Percentiles rank a stretch among this genome's conserved stretches.
phyloP scores from a whole-genome alignment of 2,888 invertebrate genomes.

The Globia sparganii region DNA sequence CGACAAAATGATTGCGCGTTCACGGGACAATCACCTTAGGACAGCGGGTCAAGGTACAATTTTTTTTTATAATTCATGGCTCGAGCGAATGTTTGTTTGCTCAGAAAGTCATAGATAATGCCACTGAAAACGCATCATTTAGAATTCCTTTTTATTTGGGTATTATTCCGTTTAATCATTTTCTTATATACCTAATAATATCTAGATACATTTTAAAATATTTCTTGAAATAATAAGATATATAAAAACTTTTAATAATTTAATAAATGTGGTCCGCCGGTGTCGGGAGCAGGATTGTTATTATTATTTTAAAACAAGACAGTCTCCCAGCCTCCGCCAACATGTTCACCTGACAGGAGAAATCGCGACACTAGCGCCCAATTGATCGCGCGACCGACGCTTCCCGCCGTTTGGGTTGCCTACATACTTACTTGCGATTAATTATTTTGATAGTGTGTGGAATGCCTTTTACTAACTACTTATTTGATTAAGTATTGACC shows the following conservation, averaged over 20 bases:
- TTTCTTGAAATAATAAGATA: too few species aligned
- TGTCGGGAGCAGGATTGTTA: background rate
- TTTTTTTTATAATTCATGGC: background rate
- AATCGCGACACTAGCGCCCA: constrained; percentile 66
- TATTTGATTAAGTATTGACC: too few species aligned
- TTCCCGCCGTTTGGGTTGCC: constrained; percentile 52
- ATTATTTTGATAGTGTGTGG: constrained; percentile 28
- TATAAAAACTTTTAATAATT: too few species aligned
- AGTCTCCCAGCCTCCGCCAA: constrained; percentile 39
- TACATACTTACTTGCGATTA: constrained; percentile 43
- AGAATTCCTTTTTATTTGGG: too few species aligned
- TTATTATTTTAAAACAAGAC: constrained; percentile 2
- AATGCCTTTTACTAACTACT: background rate
- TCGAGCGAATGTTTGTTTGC: background rate
- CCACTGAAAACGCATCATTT: background rate
- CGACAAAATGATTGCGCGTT: background rate
- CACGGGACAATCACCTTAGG: accelerated
- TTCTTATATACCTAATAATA: too few species aligned
- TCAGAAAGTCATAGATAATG: background rate
- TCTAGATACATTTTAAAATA: too few species aligned
- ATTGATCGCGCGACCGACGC: constrained; percentile 64
- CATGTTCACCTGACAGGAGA: constrained; percentile 55
- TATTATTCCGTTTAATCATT: too few species aligned
- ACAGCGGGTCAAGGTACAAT: background rate
- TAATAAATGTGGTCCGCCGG: background rate